Conservation (phyloP, 2,888 invertebrate species). For the Teleiodes luculella region DNA sequence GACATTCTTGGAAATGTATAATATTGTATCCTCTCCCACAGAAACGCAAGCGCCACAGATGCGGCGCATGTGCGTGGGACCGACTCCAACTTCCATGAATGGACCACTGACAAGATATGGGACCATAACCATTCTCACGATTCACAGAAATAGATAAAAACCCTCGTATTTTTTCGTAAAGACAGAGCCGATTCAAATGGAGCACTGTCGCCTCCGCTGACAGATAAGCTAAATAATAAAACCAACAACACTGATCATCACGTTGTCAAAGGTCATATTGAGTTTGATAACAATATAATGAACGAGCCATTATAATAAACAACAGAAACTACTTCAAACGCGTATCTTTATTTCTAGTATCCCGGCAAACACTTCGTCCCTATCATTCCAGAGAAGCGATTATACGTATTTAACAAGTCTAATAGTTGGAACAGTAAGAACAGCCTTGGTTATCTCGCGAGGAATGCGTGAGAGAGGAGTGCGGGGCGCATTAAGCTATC, state of each 20-base stretch:
- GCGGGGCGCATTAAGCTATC: slow-evolving; percentile 66
- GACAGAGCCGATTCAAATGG: not conserved
- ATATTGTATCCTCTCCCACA: slow-evolving; percentile 5
- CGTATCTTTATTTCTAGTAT: not conserved
- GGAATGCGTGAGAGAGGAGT: slow-evolving; percentile 50
- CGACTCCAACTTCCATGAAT: slow-evolving; percentile 55
- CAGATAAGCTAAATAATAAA: not conserved
- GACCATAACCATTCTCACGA: slow-evolving; percentile 64
- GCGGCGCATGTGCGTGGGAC: slow-evolving; percentile 67
- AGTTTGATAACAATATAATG: slow-evolving; percentile 16
- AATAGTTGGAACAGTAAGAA: slow-evolving; percentile 23
- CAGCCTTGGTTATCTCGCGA: slow-evolving; percentile 49
- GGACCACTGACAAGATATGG: slow-evolving; percentile 50
- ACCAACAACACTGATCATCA: not conserved
- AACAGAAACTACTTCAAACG: not conserved
- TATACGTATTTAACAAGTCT: slow-evolving; percentile 9
- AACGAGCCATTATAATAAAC: no score
- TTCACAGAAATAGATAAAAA: slow-evolving; percentile 52
- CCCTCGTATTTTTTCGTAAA: slow-evolving; percentile 12
- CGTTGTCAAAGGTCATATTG: slow-evolving; percentile 26
- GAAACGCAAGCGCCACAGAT: slow-evolving; percentile 45
- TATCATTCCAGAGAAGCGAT: slow-evolving; percentile 8
- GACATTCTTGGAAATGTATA: slow-evolving; percentile 6
- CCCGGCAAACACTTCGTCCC: slow-evolving; percentile 1
- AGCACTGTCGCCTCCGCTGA: slow-evolving; percentile 8